Base-by-base conservation (phyloP, 2,888 invertebrate genomes). In the Troides aeacus region DNA sequence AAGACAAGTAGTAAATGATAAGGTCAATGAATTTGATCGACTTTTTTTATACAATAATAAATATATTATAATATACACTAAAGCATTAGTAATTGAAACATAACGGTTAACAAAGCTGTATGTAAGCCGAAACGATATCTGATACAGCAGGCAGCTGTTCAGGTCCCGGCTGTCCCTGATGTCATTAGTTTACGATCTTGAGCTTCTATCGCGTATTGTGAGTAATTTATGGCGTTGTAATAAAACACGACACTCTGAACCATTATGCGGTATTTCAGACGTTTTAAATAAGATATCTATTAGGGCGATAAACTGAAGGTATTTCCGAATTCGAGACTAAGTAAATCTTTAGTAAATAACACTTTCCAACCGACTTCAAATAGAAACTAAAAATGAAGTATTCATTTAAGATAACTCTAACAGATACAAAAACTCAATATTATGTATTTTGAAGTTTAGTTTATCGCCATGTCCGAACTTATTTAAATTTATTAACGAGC, bases 111-210 rank as follows among this genome's bases (percentile, higher is more conserved):
- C 50, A 18, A 30, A 50, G n/a, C 36, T 42, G n/a, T 59, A 18
- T 24, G 18, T 18, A 63, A 30, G 10, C 8, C 36, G 18, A n/a
- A 36, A 39, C 61, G 61, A 39, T n/a, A 61, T 17, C 36, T n/a
- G 39, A 61, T 61, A 61, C 61, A 8, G 5, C 1, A 39, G 36
- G 61, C 61, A 61, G 61, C 61, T 61, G 61, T n/a, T n/a, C 53
- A n/a, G n/a, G 53, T 53, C 53, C n/a, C 53, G 53, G n/a, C 53
- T 53, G 53, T 53, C 24, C 24, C 58, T 58, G 58, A 24, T 58
- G 58, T 23, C 58, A 58, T 58, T 58, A 24, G 58, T 58, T 58
- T 58, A 58, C 24, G 58, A 58, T 58, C 58, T 8, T 10, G 58
- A 58, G 24, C 21, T 23, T 58, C 58, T n/a, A 58, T 24, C 24